Evolutionary conservation across 2,113 vertebrate species (phyloP), one percentile per base, ranked within the genome.

Genomic region (Catharus minimus): DNA sequence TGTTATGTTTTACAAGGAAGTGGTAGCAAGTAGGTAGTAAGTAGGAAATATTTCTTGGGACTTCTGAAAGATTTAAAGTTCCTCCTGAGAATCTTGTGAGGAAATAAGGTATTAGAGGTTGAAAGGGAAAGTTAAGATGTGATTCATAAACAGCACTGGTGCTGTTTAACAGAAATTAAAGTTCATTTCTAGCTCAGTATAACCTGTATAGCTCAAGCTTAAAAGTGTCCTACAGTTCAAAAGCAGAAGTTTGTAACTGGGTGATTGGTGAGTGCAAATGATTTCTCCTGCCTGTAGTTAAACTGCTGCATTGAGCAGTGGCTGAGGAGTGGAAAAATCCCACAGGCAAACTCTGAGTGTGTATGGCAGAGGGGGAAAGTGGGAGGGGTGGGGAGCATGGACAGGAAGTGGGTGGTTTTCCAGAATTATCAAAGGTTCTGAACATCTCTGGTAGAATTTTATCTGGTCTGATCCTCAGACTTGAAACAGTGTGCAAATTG

Each of bases 81-180:
- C 67, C 85, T 95, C 43, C 62, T 91, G 81, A 94, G 74, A 95
- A 87, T 75, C 23, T 76, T 56, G 46, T 92, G 81, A 91, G 82
- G 78, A 91, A 89, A 89, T 87, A 44, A 66, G 66, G 12, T 69
- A 17, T 77, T 66, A 67, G 66, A 89, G 58, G 38, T 82, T 92
- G 86, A 95, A 93, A 95, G 62, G 66, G 89, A 96, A 90, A 92
- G 89, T 81, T 81, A 88, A 81, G 23, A n/a, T 73, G 47, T 22
- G 50, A 55, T 89, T 93, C 79, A 76, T 80, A 77, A 92, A 72
- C 28, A 89, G 23, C 28, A 18, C 36, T 58, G 22, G 9, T 53
- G 44, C 28, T 82, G n/a, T 84, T 93, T 76, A 85, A 74, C 55
- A 91, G 84, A 92, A 90, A 82, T 44, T 55, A 20, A 72, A 20